Evolutionary conservation across 2,888 invertebrate genomes (phyloP), one percentile per base, ranked within the genome.

Genomic region (Phyllotreta cruciferae): DNA sequence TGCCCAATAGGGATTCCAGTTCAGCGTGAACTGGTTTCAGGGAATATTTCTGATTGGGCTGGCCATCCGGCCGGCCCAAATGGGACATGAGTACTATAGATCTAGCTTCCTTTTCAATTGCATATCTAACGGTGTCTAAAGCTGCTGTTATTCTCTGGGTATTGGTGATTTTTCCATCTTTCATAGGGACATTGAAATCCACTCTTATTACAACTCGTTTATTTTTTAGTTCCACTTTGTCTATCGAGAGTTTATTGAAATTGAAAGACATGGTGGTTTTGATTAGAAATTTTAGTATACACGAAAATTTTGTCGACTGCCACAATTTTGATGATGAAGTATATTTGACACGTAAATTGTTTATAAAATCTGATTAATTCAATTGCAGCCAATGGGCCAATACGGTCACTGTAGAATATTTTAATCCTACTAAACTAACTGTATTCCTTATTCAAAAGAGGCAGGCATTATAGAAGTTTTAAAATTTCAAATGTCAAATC

Each of bases 131-230:
- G 0, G 94, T 91, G 71, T 96, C 96, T 71, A 98, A 80, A 6
- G 98, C 98, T 66, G 96, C 98, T 5, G 94, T 95, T 75, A 98
- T 98, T 77, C 98, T 90, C 81, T 99, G 98, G 77, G 94, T 98
- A 80, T 98, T 99, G 0, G 97, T 98, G 66, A 99, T 97, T 73
- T 91, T 90, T 4, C 96, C 96, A 70, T 96, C 96, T 82, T 98
- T 98, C 64, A 94, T 82, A 1, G 99, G 99, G 6, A 99, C 98
- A 83, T 99, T 99, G 83, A 99, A 99, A 81, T 99, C 99, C 57
- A 99, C 99, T 78, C 98, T 97, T 56, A 62, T 62, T n/a, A 62
- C 37, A 5, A 62, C 56, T 34, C 62, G 34, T 38, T 62, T 13
- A 11, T 44, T 34, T 11, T 6, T 10, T 9, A 61, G 39, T 13